Evolutionary conservation across 2,797 vertebrate genomes (phyloP).

Genomic region (Myotis pilosus): DNA sequence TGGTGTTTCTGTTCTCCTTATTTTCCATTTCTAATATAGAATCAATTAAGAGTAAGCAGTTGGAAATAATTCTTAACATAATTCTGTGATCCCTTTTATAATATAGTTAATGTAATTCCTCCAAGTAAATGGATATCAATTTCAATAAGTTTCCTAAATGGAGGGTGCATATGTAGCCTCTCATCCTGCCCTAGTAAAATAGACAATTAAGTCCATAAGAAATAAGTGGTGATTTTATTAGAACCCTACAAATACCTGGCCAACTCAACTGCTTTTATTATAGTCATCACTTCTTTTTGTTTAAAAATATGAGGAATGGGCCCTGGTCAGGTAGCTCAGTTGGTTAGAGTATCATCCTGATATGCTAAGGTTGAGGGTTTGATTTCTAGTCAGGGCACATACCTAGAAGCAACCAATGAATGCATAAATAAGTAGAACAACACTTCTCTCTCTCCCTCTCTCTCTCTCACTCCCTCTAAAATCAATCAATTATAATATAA

Average conservation of each 20-base stretch:
- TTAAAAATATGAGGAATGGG: conserved; percentile 22
- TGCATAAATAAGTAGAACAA: neutral
- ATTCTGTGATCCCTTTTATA: conserved; percentile 71
- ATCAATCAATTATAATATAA: neutral
- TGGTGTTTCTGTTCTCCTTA: conserved; percentile 73
- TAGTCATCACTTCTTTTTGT: conserved; percentile 16
- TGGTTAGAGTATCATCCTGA: neutral
- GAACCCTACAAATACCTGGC: conserved; percentile 45
- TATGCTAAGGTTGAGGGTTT: neutral
- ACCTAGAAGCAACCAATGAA: neutral
- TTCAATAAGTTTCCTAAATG: conserved; percentile 74
- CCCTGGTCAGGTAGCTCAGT: neutral
- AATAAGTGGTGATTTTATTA: conserved; percentile 65
- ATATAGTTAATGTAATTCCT: conserved; percentile 74
- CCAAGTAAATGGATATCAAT: conserved; percentile 75
- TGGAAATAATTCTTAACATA: conserved; percentile 78
- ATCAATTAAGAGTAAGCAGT: conserved; percentile 77
- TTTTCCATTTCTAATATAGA: conserved; percentile 77
- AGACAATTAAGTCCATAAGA: conserved; percentile 57
- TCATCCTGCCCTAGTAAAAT: conserved; percentile 58
- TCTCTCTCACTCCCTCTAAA: neutral
- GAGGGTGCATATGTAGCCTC: conserved; percentile 28
- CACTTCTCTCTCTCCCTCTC: neutral
- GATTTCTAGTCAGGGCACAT: neutral
- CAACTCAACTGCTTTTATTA: conserved; percentile 14